Base-by-base conservation (phyloP, 1,140 invertebrate genomes). In the Drosophila sucinea region DNA sequence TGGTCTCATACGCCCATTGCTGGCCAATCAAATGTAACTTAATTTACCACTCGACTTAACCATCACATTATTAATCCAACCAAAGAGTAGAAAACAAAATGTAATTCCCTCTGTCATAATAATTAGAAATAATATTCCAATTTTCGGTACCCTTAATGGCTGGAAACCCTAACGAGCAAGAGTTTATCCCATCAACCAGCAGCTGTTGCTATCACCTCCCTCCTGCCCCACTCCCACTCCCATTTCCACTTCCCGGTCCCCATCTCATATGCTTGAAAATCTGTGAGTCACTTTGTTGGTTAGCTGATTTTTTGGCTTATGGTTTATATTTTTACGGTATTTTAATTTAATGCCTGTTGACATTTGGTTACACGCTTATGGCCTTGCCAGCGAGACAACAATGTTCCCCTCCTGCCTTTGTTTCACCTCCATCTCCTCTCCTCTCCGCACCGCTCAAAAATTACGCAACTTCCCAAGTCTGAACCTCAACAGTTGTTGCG, bases 321-420 rank as follows among this genome's bases (percentile, higher is more conserved):
- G 79, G 71, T 70, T 80, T 63, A 71, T 75, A 76, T 77, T 81
- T 76, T 79, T 79, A 79, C 70, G 63, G 75, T 70, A 71, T 79
- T 79, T 76, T 83, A 83, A 83, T 83, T 83, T 63, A 83, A 83
- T 83, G 81, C 79, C 68, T 82, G 79, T 82, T 82, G 79, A 82
- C 79, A 78, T 82, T 82, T 81, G 73, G 79, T 81, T 73, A 73
- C 73, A 81, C 66, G 76, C 75, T 78, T 69, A 73, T 71, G 68
- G 62, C 63, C 73, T 69, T 38, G 41, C 32, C 75, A 23, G 4
- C 7, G 41, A 77, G 41, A 77, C 60, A 70, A 68, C 44, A 82
- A 69, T 82, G 75, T 66, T 44, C 63, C 60, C 4, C 3, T 27
- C 25, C 27, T 17, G 17, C 0, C 17, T 17, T 17, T 17, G 17